These are phyloP conservation scores for Sylvicola cinctus DNA, from an alignment of 2,888 invertebrate species.

Conservation along the genomic window DNA sequence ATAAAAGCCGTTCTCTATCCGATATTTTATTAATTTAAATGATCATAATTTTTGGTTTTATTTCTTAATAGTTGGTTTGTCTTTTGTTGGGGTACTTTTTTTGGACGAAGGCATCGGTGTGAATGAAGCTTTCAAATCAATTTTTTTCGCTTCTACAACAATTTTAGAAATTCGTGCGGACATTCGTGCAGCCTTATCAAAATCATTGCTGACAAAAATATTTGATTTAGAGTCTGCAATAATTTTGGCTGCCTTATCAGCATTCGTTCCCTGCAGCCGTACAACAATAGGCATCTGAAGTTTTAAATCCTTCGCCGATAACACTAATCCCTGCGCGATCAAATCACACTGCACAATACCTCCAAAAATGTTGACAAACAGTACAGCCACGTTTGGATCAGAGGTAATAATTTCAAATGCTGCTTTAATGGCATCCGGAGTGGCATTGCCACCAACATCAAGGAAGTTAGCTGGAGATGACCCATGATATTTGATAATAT, in stretches of 20 bases:
- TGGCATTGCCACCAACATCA: slow-evolving; percentile 37
- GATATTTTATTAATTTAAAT: no score
- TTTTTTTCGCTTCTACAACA: slow-evolving; percentile 37
- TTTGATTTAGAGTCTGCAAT: slow-evolving; percentile 44
- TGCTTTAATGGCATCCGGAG: slow-evolving; percentile 35
- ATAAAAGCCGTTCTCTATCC: no score
- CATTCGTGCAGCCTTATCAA: slow-evolving; percentile 51
- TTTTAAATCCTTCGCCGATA: slow-evolving; percentile 45
- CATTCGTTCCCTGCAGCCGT: slow-evolving; percentile 59
- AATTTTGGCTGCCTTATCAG: slow-evolving; percentile 55
- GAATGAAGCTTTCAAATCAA: no score
- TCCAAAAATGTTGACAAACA: slow-evolving; percentile 80
- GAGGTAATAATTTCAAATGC: slow-evolving; percentile 84
- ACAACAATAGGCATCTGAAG: slow-evolving; percentile 68
- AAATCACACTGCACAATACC: slow-evolving; percentile 88
- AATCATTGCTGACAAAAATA: slow-evolving; percentile 47
- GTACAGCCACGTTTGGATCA: slow-evolving; percentile 67
- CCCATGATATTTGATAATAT: slow-evolving; percentile 36
- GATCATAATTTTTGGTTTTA: no score
- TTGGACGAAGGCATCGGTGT: no score
- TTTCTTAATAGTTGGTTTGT: no score
- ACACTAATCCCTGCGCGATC: slow-evolving; percentile 77
- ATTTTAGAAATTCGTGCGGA: slow-evolving; percentile 46
- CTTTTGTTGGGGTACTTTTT: no score
- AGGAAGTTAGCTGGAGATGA: slow-evolving; percentile 38